These are phyloP conservation scores for Tuta absoluta DNA, from an alignment of 2,888 invertebrate genomes.

Conservation along the genomic window DNA sequence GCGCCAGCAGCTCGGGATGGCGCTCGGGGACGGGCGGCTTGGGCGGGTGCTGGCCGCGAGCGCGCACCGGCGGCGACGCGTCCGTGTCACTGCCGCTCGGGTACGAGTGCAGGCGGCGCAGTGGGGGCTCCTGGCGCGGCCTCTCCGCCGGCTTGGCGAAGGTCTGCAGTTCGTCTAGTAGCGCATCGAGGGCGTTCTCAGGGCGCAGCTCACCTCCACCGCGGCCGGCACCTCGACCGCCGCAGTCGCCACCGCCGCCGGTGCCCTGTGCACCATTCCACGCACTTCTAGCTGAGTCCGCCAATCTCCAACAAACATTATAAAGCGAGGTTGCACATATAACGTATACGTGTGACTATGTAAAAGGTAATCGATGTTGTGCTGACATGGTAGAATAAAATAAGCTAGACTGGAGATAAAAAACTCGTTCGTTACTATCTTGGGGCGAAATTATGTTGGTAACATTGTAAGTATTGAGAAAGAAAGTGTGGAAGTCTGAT, in stretches of 20 bases:
- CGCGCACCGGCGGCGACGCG: slow-evolving; percentile 87
- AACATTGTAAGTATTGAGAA: too few species aligned
- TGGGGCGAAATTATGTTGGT: too few species aligned
- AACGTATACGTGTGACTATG: neutral
- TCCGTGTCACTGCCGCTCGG: slow-evolving; percentile 93
- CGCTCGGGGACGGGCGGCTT: slow-evolving; percentile 93
- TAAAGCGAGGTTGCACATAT: slow-evolving; percentile 66
- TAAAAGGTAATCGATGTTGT: too few species aligned
- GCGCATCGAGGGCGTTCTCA: slow-evolving; percentile 98
- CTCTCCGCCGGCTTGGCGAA: slow-evolving; percentile 86
- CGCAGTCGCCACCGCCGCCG: slow-evolving; percentile 58
- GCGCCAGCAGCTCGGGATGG: slow-evolving; percentile 87
- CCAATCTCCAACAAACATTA: slow-evolving; percentile 54
- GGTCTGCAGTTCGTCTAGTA: slow-evolving; percentile 96
- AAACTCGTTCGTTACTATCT: too few species aligned
- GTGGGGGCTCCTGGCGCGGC: slow-evolving; percentile 71
- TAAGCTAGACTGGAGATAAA: too few species aligned
- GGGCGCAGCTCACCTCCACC: slow-evolving; percentile 80
- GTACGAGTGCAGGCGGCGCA: slow-evolving; percentile 90
- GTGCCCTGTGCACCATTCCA: slow-evolving; percentile 73
- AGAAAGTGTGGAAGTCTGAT: too few species aligned
- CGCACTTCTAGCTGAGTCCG: slow-evolving; percentile 66
- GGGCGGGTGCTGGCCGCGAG: slow-evolving; percentile 78
- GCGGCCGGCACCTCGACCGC: slow-evolving; percentile 55
- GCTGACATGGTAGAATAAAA: too few species aligned